Base-by-base conservation (phyloP, 2,888 invertebrate species). In the Synergus gifuensis region DNA sequence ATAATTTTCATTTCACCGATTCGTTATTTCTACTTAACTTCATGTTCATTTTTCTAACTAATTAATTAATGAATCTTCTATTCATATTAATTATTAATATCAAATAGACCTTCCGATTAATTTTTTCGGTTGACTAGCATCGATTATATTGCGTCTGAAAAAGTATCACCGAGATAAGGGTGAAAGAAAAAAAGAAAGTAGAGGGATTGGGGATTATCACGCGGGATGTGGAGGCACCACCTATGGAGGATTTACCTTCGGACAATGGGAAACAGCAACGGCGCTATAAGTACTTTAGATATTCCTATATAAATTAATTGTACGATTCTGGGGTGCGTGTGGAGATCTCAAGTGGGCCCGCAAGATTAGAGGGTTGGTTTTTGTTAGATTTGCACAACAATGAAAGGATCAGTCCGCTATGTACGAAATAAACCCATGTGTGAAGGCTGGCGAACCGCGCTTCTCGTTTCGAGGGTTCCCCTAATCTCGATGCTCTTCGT, bases 341-440 rank as follows among this genome's bases (percentile, higher is more conserved):
- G 86, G 83, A 86, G 87, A 88, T 88, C 88, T 90, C 90, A 89
- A 90, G 90, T 90, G 89, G 89, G 87, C 83, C 85, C 86, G 89
- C 87, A 85, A 83, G 91, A 92, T 92, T 91, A 91, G 90, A 89
- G 90, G 88, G 88, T 87, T 81, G 88, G 90, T 91, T 91, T 91
- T 91, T 89, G 91, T 91, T 91, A 88, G 88, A 92, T 92, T 91
- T 92, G 91, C 92, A 92, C 92, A 91, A 92, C 92, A 92, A 92
- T 92, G 88, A 85, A 78, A 83, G 90, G 91, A 90, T 91, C 89
- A 90, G 86, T 83, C 85, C 82, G 84, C 90, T 91, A 90, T 91
- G 91, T 91, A 91, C 89, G 89, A 84, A 80, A 76, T 79, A 79
- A 80, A 84, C 82, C 77, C 77, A 73, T 46, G 69, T 69, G 69